phyloP scores from a whole-genome alignment of 2,113 vertebrate genomes.

The Dipodomys ordii region DNA sequence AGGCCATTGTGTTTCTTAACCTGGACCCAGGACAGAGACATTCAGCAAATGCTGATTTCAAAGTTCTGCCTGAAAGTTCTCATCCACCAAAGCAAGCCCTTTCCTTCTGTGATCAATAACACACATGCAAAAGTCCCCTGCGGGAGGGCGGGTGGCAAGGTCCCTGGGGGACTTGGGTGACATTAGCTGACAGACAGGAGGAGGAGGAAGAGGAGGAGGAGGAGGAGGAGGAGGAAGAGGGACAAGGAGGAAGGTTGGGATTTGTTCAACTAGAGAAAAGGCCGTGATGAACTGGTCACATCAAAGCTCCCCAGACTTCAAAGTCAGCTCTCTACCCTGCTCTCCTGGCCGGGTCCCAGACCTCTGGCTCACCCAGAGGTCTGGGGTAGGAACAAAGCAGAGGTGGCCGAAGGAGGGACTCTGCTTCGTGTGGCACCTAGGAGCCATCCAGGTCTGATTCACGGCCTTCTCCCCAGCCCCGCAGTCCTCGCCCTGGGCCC shows the following conservation, averaged over 20 bases:
- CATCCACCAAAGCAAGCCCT: too few species aligned
- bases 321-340: conserved; percentile 36
- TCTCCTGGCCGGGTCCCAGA: neutral
- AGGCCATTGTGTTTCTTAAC: neutral
- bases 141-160: neutral
- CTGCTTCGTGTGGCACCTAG: neutral
- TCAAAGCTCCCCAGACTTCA: conserved; percentile 67
- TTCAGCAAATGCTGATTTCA: rapidly evolving
- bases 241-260: neutral
- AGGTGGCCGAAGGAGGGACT: rapidly evolving
- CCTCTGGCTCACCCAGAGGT: neutral
- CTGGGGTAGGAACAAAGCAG: neutral
- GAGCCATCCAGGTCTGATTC: rapidly evolving
- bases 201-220: neutral
- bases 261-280: neutral
- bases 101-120: neutral
- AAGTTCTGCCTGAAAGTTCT: neutral
- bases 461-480: too few species aligned
- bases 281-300: conserved; percentile 4
- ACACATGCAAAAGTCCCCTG: neutral
- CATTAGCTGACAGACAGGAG: neutral
- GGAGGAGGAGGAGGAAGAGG: too few species aligned
- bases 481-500: neutral
- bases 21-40: neutral
- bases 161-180: neutral